Evolutionary conservation across 2,797 vertebrate genomes (phyloP), one percentile per base, ranked within the genome.

Genomic region (Eulemur albifrons): DNA sequence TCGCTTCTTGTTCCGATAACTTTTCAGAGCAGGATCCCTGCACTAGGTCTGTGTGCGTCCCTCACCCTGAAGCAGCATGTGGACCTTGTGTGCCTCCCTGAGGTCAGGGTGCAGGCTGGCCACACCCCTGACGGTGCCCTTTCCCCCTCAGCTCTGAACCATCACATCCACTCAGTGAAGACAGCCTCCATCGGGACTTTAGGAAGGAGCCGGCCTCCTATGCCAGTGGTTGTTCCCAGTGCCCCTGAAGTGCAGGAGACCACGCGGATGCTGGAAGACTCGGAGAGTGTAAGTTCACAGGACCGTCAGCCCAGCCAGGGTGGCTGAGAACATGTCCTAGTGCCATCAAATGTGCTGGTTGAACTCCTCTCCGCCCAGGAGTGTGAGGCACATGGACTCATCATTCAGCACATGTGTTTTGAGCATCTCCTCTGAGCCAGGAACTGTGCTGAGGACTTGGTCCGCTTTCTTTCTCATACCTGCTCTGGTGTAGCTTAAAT

Each of bases 121-220:
- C 5, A 1, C 82, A 45, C 13, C 0, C 9, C 14, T 98, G 88
- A 98, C 13, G 4, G 0, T 93, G 4, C 61, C 6, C 77, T 92
- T 96, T 96, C 43, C 1, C 54, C 45, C 95, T 73, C 98, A 99
- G 99, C 99, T 95, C 98, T 99, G 27, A 97, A 97, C 87, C 99
- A 98, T 91, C 94, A 98, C 14, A 48, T 99, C 11, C 99, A 99
- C 89, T 98, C 99, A 0, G 99, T 99, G 98, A 99, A 99, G 99
- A 99, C 99, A 1, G 99, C 99, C 5, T 99, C 99, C 65, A 99
- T 99, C 0, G 99, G 99, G 95, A 99, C 99, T 0, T 96, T 99
- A 88, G 99, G 99, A 94, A 98, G 99, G 98, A 99, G 99, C 81
- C 99, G 99, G 57, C 99, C 99, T 15, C 99, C 99, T 13, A 99